phyloP scores from a whole-genome alignment of 1,140 invertebrate genomes.

The Drosophila nigromelanica region DNA sequence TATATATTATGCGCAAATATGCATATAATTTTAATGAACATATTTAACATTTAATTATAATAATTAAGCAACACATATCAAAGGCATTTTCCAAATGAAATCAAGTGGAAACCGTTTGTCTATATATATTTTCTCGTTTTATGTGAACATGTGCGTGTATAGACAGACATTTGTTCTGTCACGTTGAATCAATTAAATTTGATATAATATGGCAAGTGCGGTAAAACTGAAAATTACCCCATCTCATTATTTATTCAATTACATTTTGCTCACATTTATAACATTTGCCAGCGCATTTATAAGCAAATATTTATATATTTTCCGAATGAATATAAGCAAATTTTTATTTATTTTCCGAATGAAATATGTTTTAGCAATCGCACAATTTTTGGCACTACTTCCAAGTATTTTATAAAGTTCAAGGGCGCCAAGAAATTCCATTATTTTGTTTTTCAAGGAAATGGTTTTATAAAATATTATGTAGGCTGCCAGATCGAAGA shows the following conservation, averaged over 20 bases:
- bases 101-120: conserved; percentile 4
- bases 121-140: conserved; percentile 2
- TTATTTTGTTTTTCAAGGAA: conserved; percentile 23
- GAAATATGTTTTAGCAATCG: conserved; percentile 19
- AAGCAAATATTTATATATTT: conserved; percentile 12
- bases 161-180: conserved; percentile 15
- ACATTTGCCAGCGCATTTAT: conserved; percentile 11
- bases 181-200: conserved; percentile 69
- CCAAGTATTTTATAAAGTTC: conserved; percentile 28
- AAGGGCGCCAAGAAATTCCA: conserved; percentile 34
- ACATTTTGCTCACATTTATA: conserved; percentile 2
- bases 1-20: conserved; percentile 7
- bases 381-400: conserved; percentile 2
- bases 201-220: conserved; percentile 59
- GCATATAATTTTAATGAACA: conserved; percentile 15
- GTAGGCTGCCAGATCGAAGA: neutral
- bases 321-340: conserved; percentile 8
- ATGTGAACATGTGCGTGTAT: neutral
- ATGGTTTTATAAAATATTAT: conserved; percentile 9
- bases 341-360: conserved; percentile 11
- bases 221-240: conserved; percentile 18
- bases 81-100: conserved; percentile 19
- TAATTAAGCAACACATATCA: conserved; percentile 1
- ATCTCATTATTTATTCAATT: conserved; percentile 36
- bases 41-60: conserved; percentile 33